Conservation (phyloP, 2,888 invertebrate species). For the Scotopteryx bipunctaria region DNA sequence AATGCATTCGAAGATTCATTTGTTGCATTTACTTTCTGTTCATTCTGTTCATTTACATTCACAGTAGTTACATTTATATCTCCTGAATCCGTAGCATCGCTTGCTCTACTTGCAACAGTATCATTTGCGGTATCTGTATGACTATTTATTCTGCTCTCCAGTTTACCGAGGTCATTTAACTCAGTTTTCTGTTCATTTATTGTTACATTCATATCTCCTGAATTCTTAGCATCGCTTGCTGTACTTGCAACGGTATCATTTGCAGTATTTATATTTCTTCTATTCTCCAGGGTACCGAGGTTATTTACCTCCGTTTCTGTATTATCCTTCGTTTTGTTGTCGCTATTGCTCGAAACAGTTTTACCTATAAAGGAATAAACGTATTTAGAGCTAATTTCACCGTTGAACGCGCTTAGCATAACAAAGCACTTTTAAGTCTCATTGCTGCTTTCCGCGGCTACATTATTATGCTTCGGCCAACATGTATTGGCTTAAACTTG, state of each 20-base stretch:
- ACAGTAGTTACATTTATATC: not conserved
- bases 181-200: not conserved
- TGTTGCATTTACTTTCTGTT: not conserved
- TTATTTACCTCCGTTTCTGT: constrained; percentile 3
- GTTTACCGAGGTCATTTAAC: no score
- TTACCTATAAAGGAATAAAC: constrained; percentile 13
- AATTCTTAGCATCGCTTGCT: not conserved
- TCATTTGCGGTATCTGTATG: no score
- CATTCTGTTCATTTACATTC: no score
- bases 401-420: no score
- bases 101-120: no score
- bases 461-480: no score
- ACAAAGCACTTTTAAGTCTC: no score
- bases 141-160: no score
- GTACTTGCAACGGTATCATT: not conserved
- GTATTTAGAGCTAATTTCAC: no score
- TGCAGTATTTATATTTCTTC: constrained; percentile 1
- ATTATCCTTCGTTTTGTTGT: constrained; percentile 3
- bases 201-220: constrained; percentile 2
- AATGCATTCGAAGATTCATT: not conserved
- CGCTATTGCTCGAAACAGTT: constrained; percentile 8
- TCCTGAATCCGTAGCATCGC: no score
- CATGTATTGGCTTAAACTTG: no score
- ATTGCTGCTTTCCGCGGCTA: no score
- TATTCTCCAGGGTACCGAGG: not conserved